These are phyloP conservation scores for Mirounga angustirostris DNA, from an alignment of 2,113 vertebrate species.

Conservation along the genomic window DNA sequence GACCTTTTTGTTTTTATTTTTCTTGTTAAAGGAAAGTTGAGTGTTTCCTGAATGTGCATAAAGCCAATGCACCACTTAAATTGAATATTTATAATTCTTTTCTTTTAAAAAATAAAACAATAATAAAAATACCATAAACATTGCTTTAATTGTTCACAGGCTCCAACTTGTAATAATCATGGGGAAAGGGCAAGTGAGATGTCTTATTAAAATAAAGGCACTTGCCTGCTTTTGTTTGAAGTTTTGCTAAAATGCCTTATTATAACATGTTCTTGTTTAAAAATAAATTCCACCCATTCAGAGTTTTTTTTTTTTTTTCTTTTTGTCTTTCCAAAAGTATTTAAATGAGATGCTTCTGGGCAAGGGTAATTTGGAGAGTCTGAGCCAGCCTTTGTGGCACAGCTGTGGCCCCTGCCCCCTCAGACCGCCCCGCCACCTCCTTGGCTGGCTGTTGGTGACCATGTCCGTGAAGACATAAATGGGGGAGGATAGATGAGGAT, in stretches of 20 bases:
- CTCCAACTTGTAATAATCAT: conserved; percentile 27
- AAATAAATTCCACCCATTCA: conserved; percentile 55
- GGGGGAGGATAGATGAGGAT: neutral
- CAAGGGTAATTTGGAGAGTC: neutral
- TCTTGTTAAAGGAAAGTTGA: conserved; percentile 37
- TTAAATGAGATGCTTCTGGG: conserved; percentile 53
- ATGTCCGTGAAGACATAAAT: neutral
- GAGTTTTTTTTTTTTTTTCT: neutral
- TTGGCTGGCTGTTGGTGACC: neutral
- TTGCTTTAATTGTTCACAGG: conserved; percentile 61
- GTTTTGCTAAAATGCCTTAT: conserved; percentile 59
- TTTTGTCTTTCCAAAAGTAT: conserved; percentile 30
- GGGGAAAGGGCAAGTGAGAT: conserved; percentile 27
- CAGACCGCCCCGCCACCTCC: neutral
- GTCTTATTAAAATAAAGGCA: conserved; percentile 51
- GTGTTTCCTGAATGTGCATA: neutral
- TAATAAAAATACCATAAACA: conserved; percentile 63
- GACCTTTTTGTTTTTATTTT: conserved; percentile 1
- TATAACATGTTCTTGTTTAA: conserved; percentile 41
- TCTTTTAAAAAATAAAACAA: conserved; percentile 66
- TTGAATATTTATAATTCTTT: conserved; percentile 66
- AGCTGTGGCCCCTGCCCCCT: neutral
- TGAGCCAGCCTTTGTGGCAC: neutral
- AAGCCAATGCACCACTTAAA: conserved; percentile 6
- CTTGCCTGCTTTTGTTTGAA: conserved; percentile 69